These are phyloP conservation scores for Squalus acanthias DNA, from an alignment of 2,797 vertebrate genomes.

Conservation along the genomic window DNA sequence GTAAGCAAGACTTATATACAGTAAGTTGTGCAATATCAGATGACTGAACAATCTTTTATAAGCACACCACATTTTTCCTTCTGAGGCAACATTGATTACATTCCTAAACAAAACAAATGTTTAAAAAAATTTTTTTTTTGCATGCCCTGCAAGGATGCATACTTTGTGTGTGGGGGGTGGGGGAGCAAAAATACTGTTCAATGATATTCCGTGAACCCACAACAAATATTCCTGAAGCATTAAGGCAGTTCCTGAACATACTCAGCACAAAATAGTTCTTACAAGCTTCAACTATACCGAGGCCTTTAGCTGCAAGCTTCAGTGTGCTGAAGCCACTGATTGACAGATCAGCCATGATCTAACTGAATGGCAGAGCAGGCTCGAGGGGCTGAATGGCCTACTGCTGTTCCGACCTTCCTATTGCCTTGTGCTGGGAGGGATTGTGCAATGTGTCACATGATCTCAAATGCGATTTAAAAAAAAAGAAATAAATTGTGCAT, in stretches of 20 bases:
- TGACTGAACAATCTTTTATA: constrained; percentile 15
- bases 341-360: neutral
- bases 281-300: neutral
- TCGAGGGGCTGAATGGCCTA: neutral
- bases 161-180: no score
- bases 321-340: no score
- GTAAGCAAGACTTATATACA: neutral
- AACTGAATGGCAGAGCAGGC: neutral
- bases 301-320: neutral
- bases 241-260: neutral
- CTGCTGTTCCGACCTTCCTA: neutral
- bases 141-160: neutral
- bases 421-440: neutral
- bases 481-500: neutral
- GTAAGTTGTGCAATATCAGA: neutral
- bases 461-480: neutral
- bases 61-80: neutral
- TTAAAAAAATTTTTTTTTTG: neutral
- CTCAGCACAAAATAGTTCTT: neutral
- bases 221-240: neutral
- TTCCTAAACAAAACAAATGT: neutral
- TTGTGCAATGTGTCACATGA: neutral
- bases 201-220: neutral
- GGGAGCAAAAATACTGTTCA: neutral
- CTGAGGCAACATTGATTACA: neutral